Evolutionary conservation across 2,797 vertebrate species (phyloP), one percentile per base, ranked within the genome.

Genomic region (Acropternis orthonyx): DNA sequence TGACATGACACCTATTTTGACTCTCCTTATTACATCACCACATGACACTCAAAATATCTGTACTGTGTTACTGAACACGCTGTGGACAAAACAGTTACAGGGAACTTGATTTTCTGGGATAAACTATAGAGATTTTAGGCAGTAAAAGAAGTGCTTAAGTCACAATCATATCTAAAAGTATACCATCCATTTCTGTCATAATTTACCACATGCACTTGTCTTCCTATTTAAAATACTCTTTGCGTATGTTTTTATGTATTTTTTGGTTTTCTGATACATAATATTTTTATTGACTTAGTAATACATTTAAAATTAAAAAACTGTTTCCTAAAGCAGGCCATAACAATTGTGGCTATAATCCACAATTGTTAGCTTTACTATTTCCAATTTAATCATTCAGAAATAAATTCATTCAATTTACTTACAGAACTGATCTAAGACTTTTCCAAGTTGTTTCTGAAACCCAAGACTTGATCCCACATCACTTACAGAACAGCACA

Each of bases 241-340:
- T 6, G 36, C 1, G 2, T 0, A 3, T 43, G 3, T 12, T 63
- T 83, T 65, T 7, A 56, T 26, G 5, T 0, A 17, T 58, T 77
- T 62, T 77, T 43, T 52, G 7, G n/a, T 61, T 11, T 58, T 85
- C 84, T 48, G n/a, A 79, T 39, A 73, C 3, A 13, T 28, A 34
- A 18, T 32, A 14, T 30, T 72, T 63, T 52, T 76, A 75, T 24
- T 37, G 7, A 63, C 46, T 46, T 32, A 65, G 14, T 30, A 62
- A 63, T 7, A 59, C 0, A 12, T 24, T 49, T 67, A 21, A 80
- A 84, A 81, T 48, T 3, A n/a, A 90, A 79, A n/a, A 7, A 15
- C 18, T 27, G 5, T 69, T 77, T 86, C 48, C 56, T 80, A 79
- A 85, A 72, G 41, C 6, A 54, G 23, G 24, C 18, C 63, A 26